Conservation (phyloP, 2,113 vertebrate genomes). For the Zosterops pallidus region DNA sequence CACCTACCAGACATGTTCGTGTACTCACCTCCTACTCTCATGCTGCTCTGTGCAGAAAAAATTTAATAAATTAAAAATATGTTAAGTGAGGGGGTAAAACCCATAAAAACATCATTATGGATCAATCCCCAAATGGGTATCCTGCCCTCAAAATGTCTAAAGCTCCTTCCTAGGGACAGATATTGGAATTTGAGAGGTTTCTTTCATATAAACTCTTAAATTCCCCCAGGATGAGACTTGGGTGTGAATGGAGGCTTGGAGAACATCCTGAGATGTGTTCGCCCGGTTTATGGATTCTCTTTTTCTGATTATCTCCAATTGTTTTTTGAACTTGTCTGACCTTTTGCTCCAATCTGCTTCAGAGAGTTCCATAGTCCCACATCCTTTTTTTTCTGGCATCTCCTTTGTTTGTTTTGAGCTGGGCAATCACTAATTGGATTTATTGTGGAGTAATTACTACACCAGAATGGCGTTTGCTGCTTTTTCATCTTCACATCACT, state of each 20-base stretch:
- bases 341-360: background rate
- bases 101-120: background rate
- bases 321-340: background rate
- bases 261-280: background rate
- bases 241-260: background rate
- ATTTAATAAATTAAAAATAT: background rate
- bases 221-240: background rate
- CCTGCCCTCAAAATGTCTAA: background rate
- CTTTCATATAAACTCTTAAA: fast-evolving
- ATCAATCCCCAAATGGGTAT: background rate
- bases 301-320: background rate
- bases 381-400: background rate
- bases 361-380: background rate
- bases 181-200: fast-evolving
- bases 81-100: background rate
- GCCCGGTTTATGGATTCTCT: background rate
- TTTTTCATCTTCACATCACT: background rate
- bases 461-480: background rate
- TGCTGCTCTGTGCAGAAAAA: background rate
- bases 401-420: background rate
- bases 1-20: background rate
- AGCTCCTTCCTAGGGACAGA: background rate
- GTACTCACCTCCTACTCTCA: background rate
- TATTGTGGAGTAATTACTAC: background rate
- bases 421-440: background rate